Conservation (phyloP, 2,113 vertebrate genomes). For the Ia io region DNA sequence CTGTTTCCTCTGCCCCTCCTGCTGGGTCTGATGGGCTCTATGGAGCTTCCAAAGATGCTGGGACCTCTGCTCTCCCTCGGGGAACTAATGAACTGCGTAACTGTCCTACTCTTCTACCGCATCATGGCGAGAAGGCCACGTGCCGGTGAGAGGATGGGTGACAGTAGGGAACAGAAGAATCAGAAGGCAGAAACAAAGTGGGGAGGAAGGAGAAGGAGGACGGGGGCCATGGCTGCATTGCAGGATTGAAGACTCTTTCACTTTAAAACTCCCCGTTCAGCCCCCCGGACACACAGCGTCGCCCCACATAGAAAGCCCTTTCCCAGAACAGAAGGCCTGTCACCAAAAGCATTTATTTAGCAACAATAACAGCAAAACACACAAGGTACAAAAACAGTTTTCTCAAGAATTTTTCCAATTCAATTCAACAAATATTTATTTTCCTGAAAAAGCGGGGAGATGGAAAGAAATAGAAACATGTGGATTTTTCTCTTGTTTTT, state of each 20-base stretch:
- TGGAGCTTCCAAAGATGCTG: not conserved
- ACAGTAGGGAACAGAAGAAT: not conserved
- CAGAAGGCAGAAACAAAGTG: not conserved
- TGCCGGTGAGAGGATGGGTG: fast-evolving
- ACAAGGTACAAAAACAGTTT: slow-evolving; percentile 71
- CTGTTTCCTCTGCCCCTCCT: not conserved
- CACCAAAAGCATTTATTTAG: slow-evolving; percentile 64
- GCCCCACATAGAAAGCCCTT: slow-evolving; percentile 19
- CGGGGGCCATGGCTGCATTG: not conserved
- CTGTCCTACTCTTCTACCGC: fast-evolving
- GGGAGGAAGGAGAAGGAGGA: not conserved
- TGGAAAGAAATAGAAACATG: slow-evolving; percentile 69
- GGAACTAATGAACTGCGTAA: fast-evolving
- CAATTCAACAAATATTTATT: slow-evolving; percentile 75
- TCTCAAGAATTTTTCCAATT: slow-evolving; percentile 64
- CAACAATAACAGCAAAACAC: slow-evolving; percentile 68
- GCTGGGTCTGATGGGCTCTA: not conserved
- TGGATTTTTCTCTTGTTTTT: slow-evolving; percentile 59
- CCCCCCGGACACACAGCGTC: not conserved
- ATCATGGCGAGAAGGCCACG: not conserved
- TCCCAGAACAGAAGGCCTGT: slow-evolving; percentile 68
- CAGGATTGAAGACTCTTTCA: not conserved
- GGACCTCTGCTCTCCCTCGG: not conserved
- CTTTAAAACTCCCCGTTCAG: not conserved
- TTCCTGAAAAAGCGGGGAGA: slow-evolving; percentile 64